These are phyloP conservation scores for Macroglossus sobrinus DNA, from an alignment of 2,113 vertebrate species.

Conservation along the genomic window DNA sequence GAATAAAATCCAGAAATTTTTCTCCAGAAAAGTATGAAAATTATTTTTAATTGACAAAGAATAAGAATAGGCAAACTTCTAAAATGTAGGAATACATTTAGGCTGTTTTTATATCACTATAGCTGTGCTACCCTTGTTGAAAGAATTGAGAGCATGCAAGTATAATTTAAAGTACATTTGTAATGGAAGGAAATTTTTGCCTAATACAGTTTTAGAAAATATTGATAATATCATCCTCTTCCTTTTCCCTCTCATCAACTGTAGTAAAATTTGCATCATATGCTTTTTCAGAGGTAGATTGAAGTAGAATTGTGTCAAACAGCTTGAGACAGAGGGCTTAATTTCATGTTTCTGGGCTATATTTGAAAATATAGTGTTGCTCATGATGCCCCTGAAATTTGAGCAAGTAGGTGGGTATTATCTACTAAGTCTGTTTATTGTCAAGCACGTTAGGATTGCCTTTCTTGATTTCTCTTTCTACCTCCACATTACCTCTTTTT, in stretches of 20 bases:
- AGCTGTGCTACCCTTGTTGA: background rate
- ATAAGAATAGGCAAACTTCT: background rate
- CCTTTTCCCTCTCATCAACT: background rate
- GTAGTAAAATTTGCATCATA: background rate
- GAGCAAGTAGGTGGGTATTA: background rate
- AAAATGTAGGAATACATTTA: background rate
- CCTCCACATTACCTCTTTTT: background rate
- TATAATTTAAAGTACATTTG: background rate
- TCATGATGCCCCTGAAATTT: background rate
- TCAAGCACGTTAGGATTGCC: background rate
- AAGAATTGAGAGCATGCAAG: background rate
- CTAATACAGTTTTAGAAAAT: background rate
- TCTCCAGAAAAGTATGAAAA: background rate
- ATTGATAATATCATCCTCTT: background rate
- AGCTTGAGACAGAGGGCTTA: background rate
- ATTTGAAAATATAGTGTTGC: background rate
- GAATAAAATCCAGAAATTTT: background rate
- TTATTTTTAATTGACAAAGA: background rate
- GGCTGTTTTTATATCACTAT: background rate
- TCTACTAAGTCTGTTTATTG: background rate
- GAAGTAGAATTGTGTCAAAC: background rate
- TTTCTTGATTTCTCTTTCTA: background rate
- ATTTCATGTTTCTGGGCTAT: background rate
- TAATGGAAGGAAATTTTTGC: background rate
- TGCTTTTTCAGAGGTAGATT: background rate